Conservation (phyloP, 2,113 vertebrate species). For the Pelecanus crispus region DNA sequence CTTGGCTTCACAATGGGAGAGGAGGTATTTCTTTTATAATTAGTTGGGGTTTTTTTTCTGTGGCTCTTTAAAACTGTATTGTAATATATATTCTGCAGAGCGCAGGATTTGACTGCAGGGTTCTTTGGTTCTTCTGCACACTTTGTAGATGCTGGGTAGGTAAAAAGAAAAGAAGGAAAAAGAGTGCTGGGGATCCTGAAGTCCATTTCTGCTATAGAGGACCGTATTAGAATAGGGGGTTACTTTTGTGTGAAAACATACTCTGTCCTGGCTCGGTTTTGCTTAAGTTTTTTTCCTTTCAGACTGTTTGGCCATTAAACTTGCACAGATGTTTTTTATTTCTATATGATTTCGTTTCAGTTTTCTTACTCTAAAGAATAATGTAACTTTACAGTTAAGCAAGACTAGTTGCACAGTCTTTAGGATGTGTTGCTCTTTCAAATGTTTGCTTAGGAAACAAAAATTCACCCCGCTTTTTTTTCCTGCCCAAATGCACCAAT, state of each 20-base stretch:
- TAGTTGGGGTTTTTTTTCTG: background rate
- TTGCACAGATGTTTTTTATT: slow-evolving; percentile 68
- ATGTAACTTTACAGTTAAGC: slow-evolving; percentile 45
- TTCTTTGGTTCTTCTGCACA: slow-evolving; percentile 1
- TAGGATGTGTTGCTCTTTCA: slow-evolving; percentile 53
- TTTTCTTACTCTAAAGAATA: slow-evolving; percentile 51
- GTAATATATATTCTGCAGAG: background rate
- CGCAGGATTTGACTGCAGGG: background rate
- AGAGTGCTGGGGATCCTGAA: background rate
- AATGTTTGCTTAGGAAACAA: slow-evolving; percentile 43
- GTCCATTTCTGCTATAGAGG: background rate
- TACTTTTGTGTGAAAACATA: slow-evolving; percentile 33
- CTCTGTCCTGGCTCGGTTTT: slow-evolving; percentile 34
- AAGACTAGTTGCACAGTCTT: slow-evolving; percentile 52
- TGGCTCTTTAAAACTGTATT: background rate
- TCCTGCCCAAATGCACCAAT: background rate
- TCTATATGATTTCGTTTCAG: slow-evolving; percentile 55
- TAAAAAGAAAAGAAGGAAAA: background rate
- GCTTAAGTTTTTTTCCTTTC: background rate
- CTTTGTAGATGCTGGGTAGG: background rate
- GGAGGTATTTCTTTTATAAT: slow-evolving; percentile 74
- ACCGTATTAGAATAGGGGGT: background rate
- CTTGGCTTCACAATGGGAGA: slow-evolving; percentile 79
- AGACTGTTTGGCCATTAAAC: slow-evolving; percentile 47
- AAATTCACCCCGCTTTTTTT: background rate